Evolutionary conservation across 2,888 invertebrate species (phyloP), one percentile per base, ranked within the genome.

Genomic region (Urechis unicinctus): DNA sequence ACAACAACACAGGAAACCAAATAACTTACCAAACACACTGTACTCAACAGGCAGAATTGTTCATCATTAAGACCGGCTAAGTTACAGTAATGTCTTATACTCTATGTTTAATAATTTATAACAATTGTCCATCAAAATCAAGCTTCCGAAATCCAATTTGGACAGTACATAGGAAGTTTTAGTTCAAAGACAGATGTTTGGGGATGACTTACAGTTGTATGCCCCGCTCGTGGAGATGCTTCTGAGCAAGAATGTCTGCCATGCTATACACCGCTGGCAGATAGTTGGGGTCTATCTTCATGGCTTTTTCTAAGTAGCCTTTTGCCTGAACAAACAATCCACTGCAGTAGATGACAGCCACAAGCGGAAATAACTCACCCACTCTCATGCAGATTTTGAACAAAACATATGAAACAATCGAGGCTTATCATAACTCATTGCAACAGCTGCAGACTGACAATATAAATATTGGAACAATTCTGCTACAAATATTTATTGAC

Each of bases 241-340:
- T 81, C 64, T 80, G 83, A 65, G 85, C 85, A 48, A 85, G 83
- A 57, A 88, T 83, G 67, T 88, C 86, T 3, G 85, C 86, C 68
- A 90, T 78, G 41, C 86, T 80, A 62, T 85, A 85, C 1, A 89
- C 85, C 1, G 88, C 88, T 0, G 87, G 86, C 25, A 86, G 78
- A 74, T 86, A 85, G n/a, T 81, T 81, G 53, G 85, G 85, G 70
- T 89, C 88, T 60, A 85, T 82, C 57, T 83, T 82, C 48, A 89
- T 78, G 0, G 89, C 88, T 69, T 85, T 86, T 71, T 88, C 86
- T 48, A 89, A 78, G 42, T 86, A 82, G 51, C 83, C 83, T 68
- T 86, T 85, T 0, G 88, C 87, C 74, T 85, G 57, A 4, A 60
- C 56, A 50, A 6, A 50, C 6, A 22, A 9, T 13, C 36, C 13